Conservation (phyloP, 2,888 invertebrate genomes). For the Hermaeophaga mercurialis region DNA sequence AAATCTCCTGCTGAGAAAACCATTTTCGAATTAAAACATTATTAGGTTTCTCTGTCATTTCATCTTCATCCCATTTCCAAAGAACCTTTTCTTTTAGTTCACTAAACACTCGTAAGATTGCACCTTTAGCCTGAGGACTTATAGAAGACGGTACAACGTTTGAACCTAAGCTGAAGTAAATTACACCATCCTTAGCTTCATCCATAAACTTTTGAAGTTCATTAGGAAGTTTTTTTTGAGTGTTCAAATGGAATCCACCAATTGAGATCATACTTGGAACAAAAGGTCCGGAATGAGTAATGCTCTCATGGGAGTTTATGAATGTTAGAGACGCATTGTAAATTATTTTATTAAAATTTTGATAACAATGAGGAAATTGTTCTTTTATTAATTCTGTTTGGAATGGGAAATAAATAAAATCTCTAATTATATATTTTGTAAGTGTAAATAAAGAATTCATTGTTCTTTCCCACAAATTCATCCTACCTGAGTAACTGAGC, state of each 20-base stretch:
- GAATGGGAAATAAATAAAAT: conserved; percentile 38
- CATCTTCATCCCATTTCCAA: conserved; percentile 67
- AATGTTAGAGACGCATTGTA: conserved; percentile 46
- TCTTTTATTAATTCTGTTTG: conserved; percentile 44
- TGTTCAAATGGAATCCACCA: conserved; percentile 61
- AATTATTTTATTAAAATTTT: conserved; percentile 37
- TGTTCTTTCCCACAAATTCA: conserved; percentile 62
- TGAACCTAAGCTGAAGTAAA: conserved; percentile 67
- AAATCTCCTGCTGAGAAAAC: conserved; percentile 56
- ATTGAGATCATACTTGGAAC: conserved; percentile 64
- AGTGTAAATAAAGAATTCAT: conserved; percentile 56
- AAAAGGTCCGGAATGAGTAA: conserved; percentile 59
- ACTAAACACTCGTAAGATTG: conserved; percentile 63
- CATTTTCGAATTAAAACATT: conserved; percentile 54
- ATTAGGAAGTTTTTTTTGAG: conserved; percentile 44
- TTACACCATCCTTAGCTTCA: conserved; percentile 60
- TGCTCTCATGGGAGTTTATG: conserved; percentile 59
- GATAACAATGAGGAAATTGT: conserved; percentile 45
- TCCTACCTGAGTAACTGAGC: conserved; percentile 53
- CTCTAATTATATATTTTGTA: conserved; percentile 10
- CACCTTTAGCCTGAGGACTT: conserved; percentile 59
- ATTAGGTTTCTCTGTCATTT: conserved; percentile 43
- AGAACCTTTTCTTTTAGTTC: conserved; percentile 67
- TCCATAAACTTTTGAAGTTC: conserved; percentile 62
- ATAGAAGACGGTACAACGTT: conserved; percentile 63